These are phyloP conservation scores for Planococcus citri DNA, from an alignment of 1,140 invertebrate genomes.

Conservation along the genomic window DNA sequence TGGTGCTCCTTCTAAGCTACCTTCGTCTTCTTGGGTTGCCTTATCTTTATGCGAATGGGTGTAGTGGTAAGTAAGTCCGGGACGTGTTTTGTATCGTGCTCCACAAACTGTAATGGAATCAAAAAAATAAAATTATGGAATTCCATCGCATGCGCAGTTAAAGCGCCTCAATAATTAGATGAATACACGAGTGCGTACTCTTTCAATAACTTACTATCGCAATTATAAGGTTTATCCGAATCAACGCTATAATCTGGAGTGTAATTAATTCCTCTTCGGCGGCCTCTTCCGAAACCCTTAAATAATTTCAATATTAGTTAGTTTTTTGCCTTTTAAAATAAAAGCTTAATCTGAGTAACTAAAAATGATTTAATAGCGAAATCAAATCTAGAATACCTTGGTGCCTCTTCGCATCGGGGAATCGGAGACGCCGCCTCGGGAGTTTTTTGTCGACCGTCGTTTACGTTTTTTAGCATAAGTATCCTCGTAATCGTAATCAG, in stretches of 20 bases:
- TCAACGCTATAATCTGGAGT: slow-evolving; percentile 53
- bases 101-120: slow-evolving; percentile 73
- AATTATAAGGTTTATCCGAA: slow-evolving; percentile 79
- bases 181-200: slow-evolving; percentile 13
- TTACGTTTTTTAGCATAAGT: slow-evolving; percentile 68
- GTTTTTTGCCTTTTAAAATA: neutral
- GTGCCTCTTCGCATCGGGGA: slow-evolving; percentile 28
- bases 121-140: slow-evolving; percentile 10
- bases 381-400: neutral
- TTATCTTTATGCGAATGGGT: slow-evolving; percentile 81
- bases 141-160: slow-evolving; percentile 9
- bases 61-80: slow-evolving; percentile 93
- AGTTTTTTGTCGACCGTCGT: slow-evolving; percentile 30
- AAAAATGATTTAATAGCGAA: too few species aligned
- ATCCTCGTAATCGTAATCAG: slow-evolving; percentile 86
- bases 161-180: slow-evolving; percentile 16
- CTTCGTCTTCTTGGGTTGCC: slow-evolving; percentile 40
- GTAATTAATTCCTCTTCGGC: slow-evolving; percentile 56
- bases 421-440: slow-evolving; percentile 32
- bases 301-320: slow-evolving; percentile 16
- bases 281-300: slow-evolving; percentile 37
- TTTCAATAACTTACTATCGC: slow-evolving; percentile 66
- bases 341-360: too few species aligned
- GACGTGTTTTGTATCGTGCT: slow-evolving; percentile 91
- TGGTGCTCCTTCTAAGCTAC: slow-evolving; percentile 39